These are phyloP conservation scores for Coleophora deauratella DNA, from an alignment of 2,888 invertebrate genomes.

Conservation along the genomic window DNA sequence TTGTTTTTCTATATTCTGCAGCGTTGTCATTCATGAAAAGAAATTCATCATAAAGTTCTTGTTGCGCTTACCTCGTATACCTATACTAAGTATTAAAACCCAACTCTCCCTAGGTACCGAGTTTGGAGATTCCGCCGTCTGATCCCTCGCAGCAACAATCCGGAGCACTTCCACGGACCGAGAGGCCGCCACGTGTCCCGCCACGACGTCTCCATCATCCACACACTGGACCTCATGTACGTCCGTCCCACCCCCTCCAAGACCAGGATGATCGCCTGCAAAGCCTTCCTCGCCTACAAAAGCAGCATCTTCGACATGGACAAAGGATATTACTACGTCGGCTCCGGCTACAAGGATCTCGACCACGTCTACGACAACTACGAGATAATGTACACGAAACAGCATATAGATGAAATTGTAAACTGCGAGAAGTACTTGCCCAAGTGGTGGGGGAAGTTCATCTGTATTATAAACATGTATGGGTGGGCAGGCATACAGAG, in stretches of 20 bases:
- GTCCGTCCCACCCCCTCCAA: neutral
- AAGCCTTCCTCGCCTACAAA: neutral
- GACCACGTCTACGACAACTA: conserved; percentile 23
- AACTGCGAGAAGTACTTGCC: conserved; percentile 25
- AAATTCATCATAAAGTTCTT: no score
- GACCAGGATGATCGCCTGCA: neutral
- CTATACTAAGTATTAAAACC: no score
- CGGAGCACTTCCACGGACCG: conserved; percentile 27
- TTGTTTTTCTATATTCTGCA: no score
- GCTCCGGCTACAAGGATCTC: conserved; percentile 22
- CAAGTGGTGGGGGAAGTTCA: conserved; percentile 30
- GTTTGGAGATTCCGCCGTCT: conserved; percentile 22
- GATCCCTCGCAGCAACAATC: conserved; percentile 22
- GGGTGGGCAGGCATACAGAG: conserved; percentile 30
- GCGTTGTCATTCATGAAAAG: no score
- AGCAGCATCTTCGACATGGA: neutral
- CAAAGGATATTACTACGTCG: conserved; percentile 2
- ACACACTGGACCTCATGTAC: conserved; percentile 18
- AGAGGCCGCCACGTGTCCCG: conserved; percentile 20
- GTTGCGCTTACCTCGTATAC: no score
- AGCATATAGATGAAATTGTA: conserved; percentile 11
- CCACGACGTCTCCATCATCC: conserved; percentile 22
- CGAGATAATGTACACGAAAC: conserved; percentile 13
- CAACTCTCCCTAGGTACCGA: conserved; percentile 20
- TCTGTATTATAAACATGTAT: conserved; percentile 20